These are phyloP conservation scores for Sitta europaea DNA, from an alignment of 2,113 vertebrate genomes.

Conservation along the genomic window DNA sequence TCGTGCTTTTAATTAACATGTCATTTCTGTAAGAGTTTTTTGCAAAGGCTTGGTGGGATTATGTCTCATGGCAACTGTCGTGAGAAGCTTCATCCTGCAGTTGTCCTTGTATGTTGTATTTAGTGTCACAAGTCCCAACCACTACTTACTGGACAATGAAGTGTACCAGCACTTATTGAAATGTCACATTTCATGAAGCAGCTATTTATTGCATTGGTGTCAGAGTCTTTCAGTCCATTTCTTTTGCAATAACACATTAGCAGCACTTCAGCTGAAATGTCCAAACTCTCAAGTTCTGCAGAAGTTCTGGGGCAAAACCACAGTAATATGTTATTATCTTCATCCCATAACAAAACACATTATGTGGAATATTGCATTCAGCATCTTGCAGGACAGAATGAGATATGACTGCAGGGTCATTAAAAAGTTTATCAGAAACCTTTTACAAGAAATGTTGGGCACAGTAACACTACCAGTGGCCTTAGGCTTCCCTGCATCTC, in stretches of 20 bases:
- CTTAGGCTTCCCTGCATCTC: background rate
- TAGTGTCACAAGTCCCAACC: background rate
- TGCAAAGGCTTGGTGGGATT: background rate
- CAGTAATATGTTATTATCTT: background rate
- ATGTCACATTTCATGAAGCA: background rate
- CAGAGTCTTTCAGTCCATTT: background rate
- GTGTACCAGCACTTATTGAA: background rate
- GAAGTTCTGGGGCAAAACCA: background rate
- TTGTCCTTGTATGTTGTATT: background rate
- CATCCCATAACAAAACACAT: background rate
- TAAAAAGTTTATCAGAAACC: background rate
- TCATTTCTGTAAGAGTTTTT: background rate
- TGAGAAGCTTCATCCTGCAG: background rate
- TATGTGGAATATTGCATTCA: background rate
- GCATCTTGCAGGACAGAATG: background rate
- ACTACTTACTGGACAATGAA: background rate
- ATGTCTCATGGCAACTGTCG: rapidly evolving
- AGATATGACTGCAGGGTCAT: background rate
- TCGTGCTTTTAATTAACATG: background rate
- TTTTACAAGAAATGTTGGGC: background rate
- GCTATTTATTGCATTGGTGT: background rate
- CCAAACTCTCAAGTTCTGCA: background rate
- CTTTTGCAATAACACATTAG: background rate
- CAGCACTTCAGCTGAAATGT: background rate
- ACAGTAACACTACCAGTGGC: rapidly evolving